phyloP scores from a whole-genome alignment of 2,113 vertebrate species.

The Nettapus auritus region DNA sequence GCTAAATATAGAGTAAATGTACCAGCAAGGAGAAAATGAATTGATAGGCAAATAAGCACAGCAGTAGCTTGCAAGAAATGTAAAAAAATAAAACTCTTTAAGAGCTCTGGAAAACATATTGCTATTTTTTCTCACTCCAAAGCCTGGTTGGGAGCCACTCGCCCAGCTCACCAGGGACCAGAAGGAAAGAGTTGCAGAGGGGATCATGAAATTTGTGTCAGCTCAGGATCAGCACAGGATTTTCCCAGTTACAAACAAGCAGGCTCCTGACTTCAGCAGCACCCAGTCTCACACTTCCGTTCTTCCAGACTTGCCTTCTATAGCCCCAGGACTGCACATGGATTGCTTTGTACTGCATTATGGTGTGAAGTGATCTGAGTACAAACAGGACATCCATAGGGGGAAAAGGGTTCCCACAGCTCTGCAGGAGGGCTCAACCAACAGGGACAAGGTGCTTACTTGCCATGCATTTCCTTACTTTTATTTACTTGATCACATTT shows the following conservation, averaged over 20 bases:
- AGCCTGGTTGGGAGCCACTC: constrained; percentile 11
- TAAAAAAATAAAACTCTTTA: constrained; percentile 51
- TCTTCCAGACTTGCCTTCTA: background rate
- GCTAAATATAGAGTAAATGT: constrained; percentile 74
- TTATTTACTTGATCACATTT: constrained; percentile 11
- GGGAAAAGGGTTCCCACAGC: background rate
- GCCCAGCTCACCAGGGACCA: background rate
- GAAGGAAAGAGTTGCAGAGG: background rate
- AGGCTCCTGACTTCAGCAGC: background rate
- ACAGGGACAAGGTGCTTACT: background rate
- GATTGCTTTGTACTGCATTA: background rate
- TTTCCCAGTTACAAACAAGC: background rate
- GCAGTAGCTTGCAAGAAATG: constrained; percentile 53
- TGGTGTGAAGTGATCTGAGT: background rate
- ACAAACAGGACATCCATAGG: background rate
- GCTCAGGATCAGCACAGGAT: background rate
- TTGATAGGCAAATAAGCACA: constrained; percentile 75
- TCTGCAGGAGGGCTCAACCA: background rate
- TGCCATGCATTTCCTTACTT: background rate
- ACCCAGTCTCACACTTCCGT: background rate
- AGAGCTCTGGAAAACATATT: constrained; percentile 55
- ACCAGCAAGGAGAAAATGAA: constrained; percentile 69
- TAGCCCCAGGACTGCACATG: background rate
- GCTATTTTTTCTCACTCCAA: constrained; percentile 19
- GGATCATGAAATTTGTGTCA: background rate